Percentiles rank a stretch among this genome's conserved stretches.
Conservation (phyloP, 2,888 invertebrate genomes). For the Drosophila paranaensis region DNA sequence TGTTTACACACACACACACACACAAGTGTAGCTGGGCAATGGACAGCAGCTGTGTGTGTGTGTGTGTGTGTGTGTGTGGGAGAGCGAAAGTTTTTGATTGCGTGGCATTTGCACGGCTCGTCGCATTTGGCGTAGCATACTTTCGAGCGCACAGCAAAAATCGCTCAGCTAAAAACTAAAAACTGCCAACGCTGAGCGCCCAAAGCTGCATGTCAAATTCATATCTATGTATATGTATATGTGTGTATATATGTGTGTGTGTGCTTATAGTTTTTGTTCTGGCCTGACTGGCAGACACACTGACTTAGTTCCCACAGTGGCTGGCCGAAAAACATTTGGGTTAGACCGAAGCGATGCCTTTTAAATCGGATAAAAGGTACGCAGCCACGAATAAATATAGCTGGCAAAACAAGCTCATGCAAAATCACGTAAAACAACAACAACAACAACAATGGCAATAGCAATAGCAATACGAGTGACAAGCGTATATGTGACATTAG, state of each 20-base stretch:
- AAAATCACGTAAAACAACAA: conserved; percentile 63
- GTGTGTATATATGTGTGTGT: conserved; percentile 6
- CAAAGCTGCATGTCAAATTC: conserved; percentile 70
- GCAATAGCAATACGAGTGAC: conserved; percentile 45
- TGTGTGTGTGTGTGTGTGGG: conserved; percentile 6
- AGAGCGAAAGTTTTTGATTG: conserved; percentile 57
- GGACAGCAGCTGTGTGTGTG: conserved; percentile 29
- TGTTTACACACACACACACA: conserved; percentile 14
- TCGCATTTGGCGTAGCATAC: conserved; percentile 67
- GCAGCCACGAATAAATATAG: conserved; percentile 14
- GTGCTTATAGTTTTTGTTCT: conserved; percentile 28
- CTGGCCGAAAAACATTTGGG: conserved; percentile 60
- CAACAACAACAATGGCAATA: background rate
- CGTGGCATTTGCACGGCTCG: conserved; percentile 73
- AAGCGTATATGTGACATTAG: conserved; percentile 64
- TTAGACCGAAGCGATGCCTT: conserved; percentile 61
- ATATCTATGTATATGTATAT: conserved; percentile 30
- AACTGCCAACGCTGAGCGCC: conserved; percentile 25
- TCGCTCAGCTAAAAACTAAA: conserved; percentile 20
- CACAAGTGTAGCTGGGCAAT: conserved; percentile 43
- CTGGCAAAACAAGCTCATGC: conserved; percentile 45
- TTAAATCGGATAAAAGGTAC: conserved; percentile 34
- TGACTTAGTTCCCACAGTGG: conserved; percentile 74
- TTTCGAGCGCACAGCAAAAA: conserved; percentile 41
- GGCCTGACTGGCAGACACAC: conserved; percentile 53